Base-by-base conservation (phyloP, 2,888 invertebrate genomes). In the Mythimna impura region DNA sequence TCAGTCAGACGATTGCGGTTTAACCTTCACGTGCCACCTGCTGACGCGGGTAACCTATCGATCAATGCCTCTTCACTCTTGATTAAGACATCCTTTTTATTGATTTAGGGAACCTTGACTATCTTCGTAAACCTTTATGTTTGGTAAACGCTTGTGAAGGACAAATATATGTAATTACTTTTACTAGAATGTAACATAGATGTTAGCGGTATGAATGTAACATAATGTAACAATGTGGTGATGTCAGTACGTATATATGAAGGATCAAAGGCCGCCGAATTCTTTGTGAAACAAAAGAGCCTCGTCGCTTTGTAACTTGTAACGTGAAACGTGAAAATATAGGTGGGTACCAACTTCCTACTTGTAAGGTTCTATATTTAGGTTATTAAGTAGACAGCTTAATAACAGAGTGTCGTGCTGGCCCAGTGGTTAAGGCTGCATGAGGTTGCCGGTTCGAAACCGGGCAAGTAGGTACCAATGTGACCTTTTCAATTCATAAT, bases 41-140 rank as follows among this genome's bases (percentile, higher is more conserved):
- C 62, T 62, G 78, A 68, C 57, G 64, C 14, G 65, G 73, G 73
- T 73, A 50, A 57, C 61, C 78, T 30, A 73, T 78, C 79, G 67
- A 78, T 78, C 73, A 79, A 73, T 57, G 79, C 65, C 67, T 79
- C 78, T 73, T 73, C 73, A 65, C 55, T 36, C 73, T 78, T 78
- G 67, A 78, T 79, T 68, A 73, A 78, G 64, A 78, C 65, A 73
- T 79, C 61, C 64, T 36, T 64, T 73, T 67, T 78, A 65, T 73
- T 73, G 67, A 71, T 62, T 64, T 57, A 57, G n/a, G 22, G 50
- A 62, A 43, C 61, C 68, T 76, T 50, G 25, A n/a, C n/a, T 22
- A 30, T 40, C 54, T 50, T 12, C 4, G 36, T 61, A 22, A 61
- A 54, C 43, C 55, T 55, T 30, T n/a, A 54, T 60, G 22, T 60